Base-by-base conservation (phyloP, 2,888 invertebrate species). In the Temnothorax ravouxi region DNA sequence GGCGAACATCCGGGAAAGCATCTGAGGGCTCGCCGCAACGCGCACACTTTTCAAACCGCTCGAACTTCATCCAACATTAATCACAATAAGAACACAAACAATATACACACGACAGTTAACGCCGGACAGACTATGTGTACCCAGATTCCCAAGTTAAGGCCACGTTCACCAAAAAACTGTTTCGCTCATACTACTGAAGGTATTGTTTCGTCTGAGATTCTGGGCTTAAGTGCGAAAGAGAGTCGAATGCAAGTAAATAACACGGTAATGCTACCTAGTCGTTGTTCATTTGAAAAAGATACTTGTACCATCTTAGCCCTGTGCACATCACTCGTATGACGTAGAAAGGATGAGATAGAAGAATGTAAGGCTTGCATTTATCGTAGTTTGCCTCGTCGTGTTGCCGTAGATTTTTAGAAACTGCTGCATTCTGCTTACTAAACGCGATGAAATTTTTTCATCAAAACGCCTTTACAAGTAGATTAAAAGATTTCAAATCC, bases 111-210 rank as follows among this genome's bases (percentile, higher is more conserved):
- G 47, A 69, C 92, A 88, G 88, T 93, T 90, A 92, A 92, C 85
- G 86, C 92, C 84, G 91, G 91, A 89, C 92, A 92, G 89, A 92
- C 91, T 91, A 93, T 92, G 91, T 93, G 92, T 90, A 91, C 92
- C 89, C 93, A 94, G 91, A 91, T 93, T 87, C 91, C 93, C 90
- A 95, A 93, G 90, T 91, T 93, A 91, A 90, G 92, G 88, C 92
- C 94, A 90, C 93, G 93, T 82, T 93, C 93, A 87, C 93, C 94
- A 88, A 94, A 94, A 93, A 93, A 89, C 86, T 91, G 88, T 91
- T 91, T 91, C 87, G 87, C 91, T 89, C 94, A 93, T 86, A 88
- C 87, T 80, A 80, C 92, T 85, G 94, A 95, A 95, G 94, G 95
- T 95, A 95, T 88, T 89, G 87, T 91, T 87, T 87, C 83, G 88